Base-by-base conservation (phyloP, 2,888 invertebrate genomes). In the Tupiocoris notatus region DNA sequence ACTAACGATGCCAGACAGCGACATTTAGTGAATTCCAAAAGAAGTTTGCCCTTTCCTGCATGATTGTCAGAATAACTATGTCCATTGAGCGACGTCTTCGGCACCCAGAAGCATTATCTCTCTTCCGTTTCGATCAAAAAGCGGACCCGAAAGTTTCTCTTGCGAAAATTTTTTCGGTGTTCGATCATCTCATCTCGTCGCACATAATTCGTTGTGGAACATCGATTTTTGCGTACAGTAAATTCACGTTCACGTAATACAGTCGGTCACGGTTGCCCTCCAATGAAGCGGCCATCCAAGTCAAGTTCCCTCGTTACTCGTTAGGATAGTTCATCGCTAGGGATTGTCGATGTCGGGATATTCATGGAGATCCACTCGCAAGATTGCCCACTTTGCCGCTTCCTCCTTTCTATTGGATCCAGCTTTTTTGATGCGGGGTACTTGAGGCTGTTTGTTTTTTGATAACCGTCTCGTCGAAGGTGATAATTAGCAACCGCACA, bases 181-280 rank as follows among this genome's bases (percentile, higher is more conserved):
- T 39, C 39, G 39, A 39, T 39, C 39, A 70, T 24, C 20, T 67
- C 57, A 22, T n/a, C n/a, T 21, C 57, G 16, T 0, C 21, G 9
- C 21, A 67, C 67, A 21, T 67, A 58, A 59, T 70, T 59, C 59
- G 70, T 70, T 70, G 17, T 54, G 70, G 59, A 58, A 67, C 21
- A 67, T 70, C 70, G 59, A 59, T 59, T 70, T 59, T 70, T 12
- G 39, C 39, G 24, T 59, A 59, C 59, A 59, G 70, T 17, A 59
- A 59, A 58, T 70, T 25, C 70, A 39, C 39, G 39, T 59, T 70
- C 59, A 70, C 70, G 70, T 70, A 59, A 70, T 24, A 24, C 16
- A 12, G 39, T 23, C 59, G 59, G 70, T 70, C 70, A 70, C 70
- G 70, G 70, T 70, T 59, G 63, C 70, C 70, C 39, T 54, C 70